Base-by-base conservation (phyloP, 2,888 invertebrate species). In the Apamea sordens region DNA sequence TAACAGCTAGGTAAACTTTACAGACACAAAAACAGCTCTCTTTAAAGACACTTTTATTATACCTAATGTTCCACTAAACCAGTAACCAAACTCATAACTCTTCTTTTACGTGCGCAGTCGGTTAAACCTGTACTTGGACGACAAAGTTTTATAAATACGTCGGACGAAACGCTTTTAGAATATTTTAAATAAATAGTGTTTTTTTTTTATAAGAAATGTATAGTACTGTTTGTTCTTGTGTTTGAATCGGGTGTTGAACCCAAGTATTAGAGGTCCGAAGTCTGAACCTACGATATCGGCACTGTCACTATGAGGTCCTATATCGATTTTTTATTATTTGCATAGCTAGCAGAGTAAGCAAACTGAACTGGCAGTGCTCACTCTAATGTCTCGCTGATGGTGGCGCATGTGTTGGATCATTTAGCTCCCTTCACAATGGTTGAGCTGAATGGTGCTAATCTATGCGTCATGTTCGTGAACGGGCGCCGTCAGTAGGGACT, bases 71-170 rank as follows among this genome's bases (percentile, higher is more conserved):
- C 63, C 11, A 82, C 63, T 82, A 68, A 83, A 59, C 77, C n/a
- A 83, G 71, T 83, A n/a, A 77, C 64, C 41, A 44, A 82, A 53
- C 41, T 1, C 68, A 77, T 72, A 72, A 81, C 61, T 68, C 76
- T 76, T 53, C 36, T 32, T 41, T 61, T 71, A 83, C 71, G 76
- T 68, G 83, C 1, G 2, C 61, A 36, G 67, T 76, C 47, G 76
- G 71, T n/a, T 67, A 72, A 82, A 68, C 15, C 36, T 28, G 36
- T 68, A 71, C 67, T 70, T n/a, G 18, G 0, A 36, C 36, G 11
- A 71, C 71, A 36, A 24, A 41, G 11, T 21, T 59, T 50, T 47
- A 2, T 18, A 41, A 21, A 74, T 63, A 67, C 1, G 2, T 47
- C 1, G 8, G 18, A 2, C n/a, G 8, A 28, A 11, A 72, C 78